A percentile compares a stretch with the other conserved stretches of the same genome.
Evolutionary conservation across 2,888 invertebrate genomes (phyloP).

Genomic region (Tuberolachnus salignus): DNA sequence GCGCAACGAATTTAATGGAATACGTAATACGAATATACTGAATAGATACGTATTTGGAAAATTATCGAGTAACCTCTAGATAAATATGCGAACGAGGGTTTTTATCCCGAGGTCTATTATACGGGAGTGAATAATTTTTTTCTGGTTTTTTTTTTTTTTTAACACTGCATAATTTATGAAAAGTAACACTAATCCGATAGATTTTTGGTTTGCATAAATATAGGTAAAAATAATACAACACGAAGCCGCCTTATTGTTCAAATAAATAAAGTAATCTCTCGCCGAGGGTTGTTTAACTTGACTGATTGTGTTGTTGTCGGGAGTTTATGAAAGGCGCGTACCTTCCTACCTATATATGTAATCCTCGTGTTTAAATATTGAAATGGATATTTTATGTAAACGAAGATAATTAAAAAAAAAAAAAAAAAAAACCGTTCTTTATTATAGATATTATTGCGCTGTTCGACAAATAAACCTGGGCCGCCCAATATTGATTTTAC

Average conservation of each 20-base stretch:
- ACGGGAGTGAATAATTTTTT: no score
- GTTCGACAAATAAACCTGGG: slow-evolving; percentile 19
- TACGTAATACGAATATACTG: no score
- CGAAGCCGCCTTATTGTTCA: background rate
- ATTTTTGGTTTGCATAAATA: no score
- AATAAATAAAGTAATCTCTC: slow-evolving; percentile 11
- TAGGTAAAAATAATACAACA: no score
- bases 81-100: no score
- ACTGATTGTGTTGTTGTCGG: background rate
- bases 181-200: no score
- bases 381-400: slow-evolving; percentile 40
- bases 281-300: slow-evolving; percentile 2
- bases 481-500: background rate
- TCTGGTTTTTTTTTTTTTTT: no score
- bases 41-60: no score
- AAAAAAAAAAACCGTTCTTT: background rate
- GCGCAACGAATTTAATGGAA: no score
- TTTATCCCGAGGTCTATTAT: no score
- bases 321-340: background rate
- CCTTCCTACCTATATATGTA: background rate
- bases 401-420: background rate
- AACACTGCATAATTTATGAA: no score
- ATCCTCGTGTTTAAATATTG: background rate
- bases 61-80: no score
- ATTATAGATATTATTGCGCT: slow-evolving; percentile 13